A percentile compares a stretch with the other conserved stretches of the same genome.
phyloP scores from a whole-genome alignment of 1,140 invertebrate genomes.

The Drosophila micromelanica region DNA sequence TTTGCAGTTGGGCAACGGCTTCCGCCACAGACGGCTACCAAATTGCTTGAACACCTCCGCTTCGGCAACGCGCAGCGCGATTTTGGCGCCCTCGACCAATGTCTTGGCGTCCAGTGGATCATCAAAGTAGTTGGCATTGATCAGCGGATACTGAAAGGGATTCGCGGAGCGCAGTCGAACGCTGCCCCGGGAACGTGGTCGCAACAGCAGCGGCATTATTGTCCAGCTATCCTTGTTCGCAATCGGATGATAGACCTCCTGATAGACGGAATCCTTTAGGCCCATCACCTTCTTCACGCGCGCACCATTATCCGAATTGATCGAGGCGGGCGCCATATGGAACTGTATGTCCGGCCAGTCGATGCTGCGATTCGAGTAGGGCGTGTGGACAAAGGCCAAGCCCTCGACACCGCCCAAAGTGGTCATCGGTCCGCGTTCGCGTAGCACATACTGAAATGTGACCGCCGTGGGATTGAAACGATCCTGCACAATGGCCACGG shows the following conservation, averaged over 20 bases:
- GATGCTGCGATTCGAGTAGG: constrained; percentile 89
- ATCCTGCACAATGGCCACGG: constrained; percentile 91
- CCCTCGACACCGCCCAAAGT: constrained; percentile 93
- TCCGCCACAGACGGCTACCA: constrained; percentile 89
- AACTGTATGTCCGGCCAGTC: constrained; percentile 94
- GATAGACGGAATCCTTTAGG: constrained; percentile 91
- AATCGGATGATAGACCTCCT: constrained; percentile 91
- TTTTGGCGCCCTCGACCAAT: constrained; percentile 92
- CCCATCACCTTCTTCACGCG: constrained; percentile 92
- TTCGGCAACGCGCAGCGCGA: constrained; percentile 89
- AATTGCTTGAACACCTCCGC: constrained; percentile 92
- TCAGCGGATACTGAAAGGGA: constrained; percentile 93
- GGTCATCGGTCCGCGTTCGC: constrained; percentile 92
- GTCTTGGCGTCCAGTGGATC: constrained; percentile 91
- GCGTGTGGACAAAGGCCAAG: constrained; percentile 93
- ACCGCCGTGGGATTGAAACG: constrained; percentile 89
- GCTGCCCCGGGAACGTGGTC: constrained; percentile 92
- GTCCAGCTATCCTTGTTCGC: constrained; percentile 92
- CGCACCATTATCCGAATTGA: constrained; percentile 91
- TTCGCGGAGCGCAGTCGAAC: constrained; percentile 90
- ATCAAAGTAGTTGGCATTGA: constrained; percentile 95
- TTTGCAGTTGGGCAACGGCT: constrained; percentile 91
- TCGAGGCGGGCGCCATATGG: constrained; percentile 93
- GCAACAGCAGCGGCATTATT: constrained; percentile 91
- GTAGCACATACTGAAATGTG: constrained; percentile 91